Base-by-base conservation (phyloP, 2,113 vertebrate species). In the Ginglymostoma cirratum region DNA sequence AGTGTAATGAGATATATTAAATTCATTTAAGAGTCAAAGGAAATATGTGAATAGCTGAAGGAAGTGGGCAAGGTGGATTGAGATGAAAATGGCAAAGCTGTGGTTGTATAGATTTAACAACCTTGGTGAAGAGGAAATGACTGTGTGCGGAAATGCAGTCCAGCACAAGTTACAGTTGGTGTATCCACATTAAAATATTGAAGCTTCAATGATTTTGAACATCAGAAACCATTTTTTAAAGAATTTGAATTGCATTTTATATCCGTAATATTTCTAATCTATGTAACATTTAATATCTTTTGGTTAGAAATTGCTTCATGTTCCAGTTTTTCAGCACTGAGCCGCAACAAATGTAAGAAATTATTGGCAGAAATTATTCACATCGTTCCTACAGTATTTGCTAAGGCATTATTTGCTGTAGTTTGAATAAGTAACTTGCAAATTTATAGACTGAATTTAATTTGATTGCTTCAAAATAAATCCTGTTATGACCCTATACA, bases 391-490 rank as follows among this genome's bases (percentile, higher is more conserved):
- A 38, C 38, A 93, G 61, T 66, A 65, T 93, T 66, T 67, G 52
- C 30, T 5, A 90, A 14, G 48, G 48, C 61, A 17, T 61, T 34
- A 48, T 52, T 83, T 34, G 17, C 61, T 38, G 61, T 93, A 19
- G 61, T 66, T 66, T 66, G 61, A 66, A 21, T 65, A 67, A 93
- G 89, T 15, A 3, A 19, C 0, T 14, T 52, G n/a, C 52, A 66
- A 8, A 6, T 38, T 93, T 21, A 93, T 38, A 67, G 12, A 8
- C 17, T 93, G 89, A 67, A 72, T 95, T 45, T 72, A 5, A 30
- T 95, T 95, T 95, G 67, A 96, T 96, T 80, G 48, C 7, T 87
- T 67, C 12, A 69, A 87, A 87, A n/a, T 96, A 19, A 27, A 65
- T 65, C 38, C 2, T 24, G 80, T 85, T 87, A 30, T 27, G 42